phyloP scores from a whole-genome alignment of 1,140 invertebrate genomes.

The Pseudomyrmex pallidus region DNA sequence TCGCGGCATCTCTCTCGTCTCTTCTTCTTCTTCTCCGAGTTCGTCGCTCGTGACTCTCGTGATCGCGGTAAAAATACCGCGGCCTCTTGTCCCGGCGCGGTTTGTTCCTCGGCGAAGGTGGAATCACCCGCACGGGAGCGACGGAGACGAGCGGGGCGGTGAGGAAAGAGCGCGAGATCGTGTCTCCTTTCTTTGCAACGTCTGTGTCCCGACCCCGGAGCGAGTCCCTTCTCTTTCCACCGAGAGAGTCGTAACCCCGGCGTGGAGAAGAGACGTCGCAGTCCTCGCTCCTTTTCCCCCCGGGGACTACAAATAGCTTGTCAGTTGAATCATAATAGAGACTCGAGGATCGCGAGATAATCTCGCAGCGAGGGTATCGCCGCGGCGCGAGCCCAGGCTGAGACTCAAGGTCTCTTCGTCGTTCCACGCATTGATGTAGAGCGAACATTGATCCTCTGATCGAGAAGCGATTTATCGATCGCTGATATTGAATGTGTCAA shows the following conservation, averaged over 20 bases:
- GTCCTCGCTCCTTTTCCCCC: slow-evolving; percentile 53
- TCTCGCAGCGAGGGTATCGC: slow-evolving; percentile 69
- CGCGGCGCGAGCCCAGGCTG: slow-evolving; percentile 51
- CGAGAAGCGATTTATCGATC: slow-evolving; percentile 29
- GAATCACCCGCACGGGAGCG: background rate
- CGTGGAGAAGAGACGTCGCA: slow-evolving; percentile 40
- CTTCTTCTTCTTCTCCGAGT: background rate
- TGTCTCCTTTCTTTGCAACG: slow-evolving; percentile 65
- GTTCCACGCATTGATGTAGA: slow-evolving; percentile 17
- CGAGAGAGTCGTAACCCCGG: background rate
- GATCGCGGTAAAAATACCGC: slow-evolving; percentile 64
- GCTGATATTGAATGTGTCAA: background rate
- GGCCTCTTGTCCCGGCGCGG: slow-evolving; percentile 58
- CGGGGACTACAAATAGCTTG: slow-evolving; percentile 80
- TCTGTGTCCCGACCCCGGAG: slow-evolving; percentile 46
- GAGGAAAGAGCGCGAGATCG: slow-evolving; percentile 25
- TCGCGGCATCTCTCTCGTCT: slow-evolving; percentile 63
- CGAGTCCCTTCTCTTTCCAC: slow-evolving; percentile 25
- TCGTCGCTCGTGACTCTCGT: slow-evolving; percentile 67
- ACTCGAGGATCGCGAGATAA: slow-evolving; percentile 77
- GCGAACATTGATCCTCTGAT: slow-evolving; percentile 17
- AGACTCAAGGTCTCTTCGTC: slow-evolving; percentile 33
- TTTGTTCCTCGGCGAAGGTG: slow-evolving; percentile 42
- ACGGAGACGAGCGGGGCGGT: background rate
- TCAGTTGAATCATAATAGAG: slow-evolving; percentile 81